These are phyloP conservation scores for Cydia amplana DNA, from an alignment of 1,140 invertebrate genomes.

Conservation along the genomic window DNA sequence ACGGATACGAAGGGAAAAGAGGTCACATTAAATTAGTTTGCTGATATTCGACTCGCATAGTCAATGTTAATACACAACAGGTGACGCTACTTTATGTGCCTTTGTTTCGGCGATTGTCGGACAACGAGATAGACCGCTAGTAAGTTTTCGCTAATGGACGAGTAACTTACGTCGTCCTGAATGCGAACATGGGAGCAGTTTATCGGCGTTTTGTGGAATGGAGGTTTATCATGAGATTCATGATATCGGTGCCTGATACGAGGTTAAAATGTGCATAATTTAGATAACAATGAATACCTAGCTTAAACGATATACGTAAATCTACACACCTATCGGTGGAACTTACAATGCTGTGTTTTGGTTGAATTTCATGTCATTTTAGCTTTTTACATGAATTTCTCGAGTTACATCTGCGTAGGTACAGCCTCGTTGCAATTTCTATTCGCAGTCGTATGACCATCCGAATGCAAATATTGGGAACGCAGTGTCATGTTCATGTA, in stretches of 20 bases:
- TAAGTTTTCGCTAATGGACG: constrained; percentile 28
- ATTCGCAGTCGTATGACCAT: background rate
- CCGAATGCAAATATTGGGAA: constrained; percentile 7
- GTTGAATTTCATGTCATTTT: too few relatives aligned
- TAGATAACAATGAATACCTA: background rate
- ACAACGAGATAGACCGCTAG: constrained; percentile 34
- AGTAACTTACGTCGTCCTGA: constrained; percentile 18
- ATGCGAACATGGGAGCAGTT: constrained; percentile 4
- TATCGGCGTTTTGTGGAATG: background rate
- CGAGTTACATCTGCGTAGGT: background rate
- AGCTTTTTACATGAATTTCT: too few relatives aligned
- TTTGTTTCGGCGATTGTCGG: constrained; percentile 60
- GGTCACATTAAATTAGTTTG: background rate
- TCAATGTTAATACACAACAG: constrained; percentile 16
- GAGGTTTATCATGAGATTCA: background rate
- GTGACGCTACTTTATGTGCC: constrained; percentile 60
- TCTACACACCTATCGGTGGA: too few relatives aligned
- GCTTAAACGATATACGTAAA: too few relatives aligned
- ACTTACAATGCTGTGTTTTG: too few relatives aligned
- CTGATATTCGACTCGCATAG: background rate
- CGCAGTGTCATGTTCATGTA: background rate
- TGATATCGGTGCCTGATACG: background rate
- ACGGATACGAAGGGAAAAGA: background rate
- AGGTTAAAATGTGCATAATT: background rate
- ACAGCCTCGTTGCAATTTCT: background rate